Conservation (phyloP, 2,888 invertebrate genomes). For the Diplolepis rosae region DNA sequence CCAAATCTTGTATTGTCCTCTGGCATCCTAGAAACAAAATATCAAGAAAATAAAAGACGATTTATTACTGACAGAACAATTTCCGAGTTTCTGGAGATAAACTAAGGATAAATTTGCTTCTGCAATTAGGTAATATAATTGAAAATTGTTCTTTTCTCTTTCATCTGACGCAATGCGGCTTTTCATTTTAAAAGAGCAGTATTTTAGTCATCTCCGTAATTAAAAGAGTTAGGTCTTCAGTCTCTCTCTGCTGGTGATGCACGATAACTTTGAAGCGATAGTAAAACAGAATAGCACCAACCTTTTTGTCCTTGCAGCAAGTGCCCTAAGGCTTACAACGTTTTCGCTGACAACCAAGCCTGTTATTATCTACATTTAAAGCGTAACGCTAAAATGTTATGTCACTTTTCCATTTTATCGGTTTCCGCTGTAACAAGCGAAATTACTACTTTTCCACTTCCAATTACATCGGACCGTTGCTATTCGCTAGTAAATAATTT, state of each 20-base stretch:
- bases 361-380: conserved; percentile 28
- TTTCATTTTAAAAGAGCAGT: conserved; percentile 48
- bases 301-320: conserved; percentile 27
- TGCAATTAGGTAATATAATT: too few relatives aligned
- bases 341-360: conserved; percentile 29
- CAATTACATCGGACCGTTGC: conserved; percentile 20
- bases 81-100: too few relatives aligned
- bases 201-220: conserved; percentile 60
- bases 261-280: conserved; percentile 35
- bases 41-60: background rate
- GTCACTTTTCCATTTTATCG: conserved; percentile 22
- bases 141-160: conserved; percentile 30
- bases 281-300: conserved; percentile 36
- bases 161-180: background rate
- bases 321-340: conserved; percentile 28
- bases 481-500: background rate
- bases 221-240: conserved; percentile 66
- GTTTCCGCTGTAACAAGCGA: conserved; percentile 1
- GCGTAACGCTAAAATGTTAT: background rate
- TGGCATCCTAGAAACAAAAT: conserved; percentile 53
- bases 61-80: too few relatives aligned
- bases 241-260: conserved; percentile 31
- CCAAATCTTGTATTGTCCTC: conserved; percentile 45
- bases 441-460: background rate
- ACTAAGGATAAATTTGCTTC: too few relatives aligned